phyloP scores from a whole-genome alignment of 2,113 vertebrate species.

The Hyaena hyaena region DNA sequence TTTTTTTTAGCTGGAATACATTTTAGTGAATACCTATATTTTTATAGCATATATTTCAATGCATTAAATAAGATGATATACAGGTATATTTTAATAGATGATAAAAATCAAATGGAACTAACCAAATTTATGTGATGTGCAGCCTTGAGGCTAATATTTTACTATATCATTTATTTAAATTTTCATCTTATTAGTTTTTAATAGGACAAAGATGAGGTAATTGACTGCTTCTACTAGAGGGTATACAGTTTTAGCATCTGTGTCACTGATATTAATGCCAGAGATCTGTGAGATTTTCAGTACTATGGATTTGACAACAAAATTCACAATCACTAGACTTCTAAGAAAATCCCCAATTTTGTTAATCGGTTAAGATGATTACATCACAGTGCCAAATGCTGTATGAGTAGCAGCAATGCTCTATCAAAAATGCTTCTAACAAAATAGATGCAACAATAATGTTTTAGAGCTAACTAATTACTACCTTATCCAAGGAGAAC shows the following conservation, averaged over 20 bases:
- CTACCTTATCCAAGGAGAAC: neutral
- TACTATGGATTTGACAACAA: constrained; percentile 59
- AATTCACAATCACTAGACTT: constrained; percentile 65
- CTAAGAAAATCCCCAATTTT: constrained; percentile 66
- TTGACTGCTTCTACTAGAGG: neutral
- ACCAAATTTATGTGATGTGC: neutral
- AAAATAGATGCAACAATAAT: neutral
- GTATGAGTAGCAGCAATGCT: constrained; percentile 5
- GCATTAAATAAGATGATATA: neutral
- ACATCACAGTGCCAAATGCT: neutral
- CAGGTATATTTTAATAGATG: neutral
- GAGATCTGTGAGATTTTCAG: neutral
- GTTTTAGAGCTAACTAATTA: neutral
- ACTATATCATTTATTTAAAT: constrained; percentile 39
- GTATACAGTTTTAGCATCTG: neutral
- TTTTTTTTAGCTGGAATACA: neutral
- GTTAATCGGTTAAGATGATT: constrained; percentile 32
- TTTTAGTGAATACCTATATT: neutral
- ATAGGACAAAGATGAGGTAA: constrained; percentile 28
- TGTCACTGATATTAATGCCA: neutral
- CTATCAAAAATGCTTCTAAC: constrained; percentile 63
- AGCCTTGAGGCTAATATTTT: constrained; percentile 9
- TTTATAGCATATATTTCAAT: neutral
- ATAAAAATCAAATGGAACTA: constrained; percentile 55
- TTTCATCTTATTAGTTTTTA: neutral